Conservation (phyloP, 2,888 invertebrate genomes). For the Spialia ferax region DNA sequence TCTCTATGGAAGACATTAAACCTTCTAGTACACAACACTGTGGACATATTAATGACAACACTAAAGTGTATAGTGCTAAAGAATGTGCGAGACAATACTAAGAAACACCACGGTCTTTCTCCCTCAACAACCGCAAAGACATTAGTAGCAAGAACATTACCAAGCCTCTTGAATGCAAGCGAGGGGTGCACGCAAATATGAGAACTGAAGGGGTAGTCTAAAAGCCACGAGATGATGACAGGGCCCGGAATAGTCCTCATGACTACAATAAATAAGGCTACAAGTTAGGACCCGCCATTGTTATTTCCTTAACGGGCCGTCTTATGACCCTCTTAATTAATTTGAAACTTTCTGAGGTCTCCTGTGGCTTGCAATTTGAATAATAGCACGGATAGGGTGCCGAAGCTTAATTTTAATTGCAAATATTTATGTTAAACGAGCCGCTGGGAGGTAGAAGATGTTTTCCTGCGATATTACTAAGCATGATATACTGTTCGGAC, state of each 20-base stretch:
- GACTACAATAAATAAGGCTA: conserved; percentile 77
- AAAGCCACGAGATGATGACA: conserved; percentile 73
- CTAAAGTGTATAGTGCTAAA: background rate
- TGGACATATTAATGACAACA: no score
- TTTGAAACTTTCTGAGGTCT: conserved; percentile 86
- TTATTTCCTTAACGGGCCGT: conserved; percentile 85
- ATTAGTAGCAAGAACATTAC: conserved; percentile 32
- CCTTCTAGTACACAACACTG: no score
- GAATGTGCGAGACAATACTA: background rate
- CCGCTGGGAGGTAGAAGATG: conserved; percentile 55
- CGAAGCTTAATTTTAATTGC: conserved; percentile 84
- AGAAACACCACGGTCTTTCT: conserved; percentile 9
- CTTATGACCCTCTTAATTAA: conserved; percentile 86
- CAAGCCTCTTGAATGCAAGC: conserved; percentile 41
- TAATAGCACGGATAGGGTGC: conserved; percentile 83
- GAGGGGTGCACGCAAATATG: conserved; percentile 43
- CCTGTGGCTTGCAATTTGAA: conserved; percentile 85
- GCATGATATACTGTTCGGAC: conserved; percentile 72
- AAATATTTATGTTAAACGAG: conserved; percentile 85
- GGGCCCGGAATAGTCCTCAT: conserved; percentile 71
- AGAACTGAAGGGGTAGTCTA: conserved; percentile 43
- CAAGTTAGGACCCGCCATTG: conserved; percentile 74
- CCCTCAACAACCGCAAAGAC: conserved; percentile 31
- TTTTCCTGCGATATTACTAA: conserved; percentile 66
- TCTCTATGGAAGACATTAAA: no score